Evolutionary conservation across 1,140 invertebrate species (phyloP), one percentile per base, ranked within the genome.

Genomic region (Trachymyrmex septentrionalis): DNA sequence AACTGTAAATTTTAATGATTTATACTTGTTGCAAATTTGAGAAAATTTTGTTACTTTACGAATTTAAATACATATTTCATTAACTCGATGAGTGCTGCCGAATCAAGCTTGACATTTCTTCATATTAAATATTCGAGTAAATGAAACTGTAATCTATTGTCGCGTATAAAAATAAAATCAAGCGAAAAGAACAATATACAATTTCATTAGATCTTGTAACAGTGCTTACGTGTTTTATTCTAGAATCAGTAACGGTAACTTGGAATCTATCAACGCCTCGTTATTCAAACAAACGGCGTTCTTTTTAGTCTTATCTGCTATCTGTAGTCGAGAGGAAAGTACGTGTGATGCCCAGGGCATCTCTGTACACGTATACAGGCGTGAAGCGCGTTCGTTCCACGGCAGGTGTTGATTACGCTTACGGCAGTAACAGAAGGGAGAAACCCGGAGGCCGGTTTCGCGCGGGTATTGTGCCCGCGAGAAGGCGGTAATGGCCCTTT

Each of bases 401-500:
- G 89, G 78, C 90, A 91, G 90, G 90, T 91, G 90, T 91, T 91
- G 90, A 91, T 91, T 89, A 82, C 73, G 90, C 76, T 87, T 66
- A 78, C 59, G 75, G 76, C 55, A 84, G 76, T 48, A 84, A 84
- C 55, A 67, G 53, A 86, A 87, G 80, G 69, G 69, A 90, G 89
- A 76, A 75, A 72, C 67, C 59, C 59, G 48, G 84, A 67, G 85
- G 87, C 73, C 34, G 76, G 76, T 72, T 90, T 34, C 81, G 71
- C 87, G 80, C 80, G 69, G 24, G 90, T 86, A 91, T 89, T 91
- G 80, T 87, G 88, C 88, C 86, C 61, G 73, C 82, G 72, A 90
- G 86, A 89, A 93, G 87, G 91, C 91, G 90, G 73, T 93, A 93
- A 93, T 93, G 87, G 89, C 90, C 91, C 91, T 91, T 93, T 93